Conservation (phyloP, 2,888 invertebrate genomes). For the Diaphora mendica region DNA sequence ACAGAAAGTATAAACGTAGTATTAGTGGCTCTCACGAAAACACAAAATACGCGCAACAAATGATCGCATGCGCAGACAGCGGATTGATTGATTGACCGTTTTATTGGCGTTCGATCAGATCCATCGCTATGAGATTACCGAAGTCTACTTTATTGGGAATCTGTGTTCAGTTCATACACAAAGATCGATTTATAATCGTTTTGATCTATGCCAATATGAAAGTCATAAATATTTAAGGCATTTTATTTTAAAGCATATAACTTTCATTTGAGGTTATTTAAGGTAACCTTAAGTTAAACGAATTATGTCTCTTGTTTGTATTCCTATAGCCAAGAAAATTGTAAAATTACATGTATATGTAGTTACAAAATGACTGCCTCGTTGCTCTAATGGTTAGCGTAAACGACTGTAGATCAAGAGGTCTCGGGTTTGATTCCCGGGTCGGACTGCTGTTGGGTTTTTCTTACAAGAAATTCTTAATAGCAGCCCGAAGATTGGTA, state of each 20-base stretch:
- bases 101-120: conserved; percentile 54
- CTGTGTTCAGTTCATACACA: conserved; percentile 39
- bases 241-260: not conserved
- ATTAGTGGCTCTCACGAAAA: conserved; percentile 34
- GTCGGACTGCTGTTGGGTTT: too few species aligned
- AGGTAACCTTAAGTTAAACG: not conserved
- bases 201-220: conserved; percentile 16
- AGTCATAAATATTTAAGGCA: not conserved
- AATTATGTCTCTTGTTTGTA: not conserved
- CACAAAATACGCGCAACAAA: conserved; percentile 53
- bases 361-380: too few species aligned
- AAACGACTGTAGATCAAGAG: too few species aligned
- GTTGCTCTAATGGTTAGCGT: too few species aligned
- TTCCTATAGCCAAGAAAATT: not conserved
- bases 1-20: conserved; percentile 12
- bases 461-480: too few species aligned
- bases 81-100: conserved; percentile 62
- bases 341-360: too few species aligned
- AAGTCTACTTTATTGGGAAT: conserved; percentile 48
- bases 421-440: too few species aligned
- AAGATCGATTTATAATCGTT: conserved; percentile 33
- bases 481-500: too few species aligned
- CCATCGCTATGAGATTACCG: conserved; percentile 50
- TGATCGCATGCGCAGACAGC: conserved; percentile 56
- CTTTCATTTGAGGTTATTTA: not conserved